Percentiles rank a stretch among this genome's conserved stretches.
Conservation (phyloP, 2,113 vertebrate genomes). For the Anoplopoma fimbria region DNA sequence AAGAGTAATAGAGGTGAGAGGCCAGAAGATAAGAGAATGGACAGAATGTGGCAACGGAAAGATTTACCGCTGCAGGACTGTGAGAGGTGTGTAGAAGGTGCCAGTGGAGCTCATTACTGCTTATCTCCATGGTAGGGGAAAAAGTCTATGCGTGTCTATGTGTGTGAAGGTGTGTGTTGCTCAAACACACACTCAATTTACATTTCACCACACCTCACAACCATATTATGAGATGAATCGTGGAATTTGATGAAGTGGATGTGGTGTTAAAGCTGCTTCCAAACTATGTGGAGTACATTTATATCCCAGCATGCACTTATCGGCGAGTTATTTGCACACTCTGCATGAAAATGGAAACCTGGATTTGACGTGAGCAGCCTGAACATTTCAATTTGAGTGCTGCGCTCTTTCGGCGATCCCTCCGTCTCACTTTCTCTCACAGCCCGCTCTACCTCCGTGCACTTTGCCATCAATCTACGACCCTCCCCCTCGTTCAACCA, state of each 20-base stretch:
- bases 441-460: slow-evolving; percentile 36
- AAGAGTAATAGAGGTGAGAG: slow-evolving; percentile 79
- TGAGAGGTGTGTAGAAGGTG: slow-evolving; percentile 69
- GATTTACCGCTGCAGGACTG: slow-evolving; percentile 66
- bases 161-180: slow-evolving; percentile 31
- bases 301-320: slow-evolving; percentile 42
- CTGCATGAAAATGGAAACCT: slow-evolving; percentile 44
- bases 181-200: slow-evolving; percentile 51
- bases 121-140: slow-evolving; percentile 71
- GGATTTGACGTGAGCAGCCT: slow-evolving; percentile 11
- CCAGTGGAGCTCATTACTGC: slow-evolving; percentile 78
- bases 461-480: slow-evolving; percentile 62
- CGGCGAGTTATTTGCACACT: slow-evolving; percentile 6
- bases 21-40: slow-evolving; percentile 76
- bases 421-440: slow-evolving; percentile 20
- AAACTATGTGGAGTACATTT: slow-evolving; percentile 26
- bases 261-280: slow-evolving; percentile 31
- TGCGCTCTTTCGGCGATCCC: not conserved
- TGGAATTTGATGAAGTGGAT: slow-evolving; percentile 53
- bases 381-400: slow-evolving; percentile 41
- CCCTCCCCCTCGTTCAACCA: slow-evolving; percentile 14
- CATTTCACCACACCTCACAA: slow-evolving; percentile 52
- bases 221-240: slow-evolving; percentile 44
- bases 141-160: slow-evolving; percentile 31
- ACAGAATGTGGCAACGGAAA: slow-evolving; percentile 73